These are phyloP conservation scores for Serripes groenlandicus DNA, from an alignment of 2,888 invertebrate genomes.

Conservation along the genomic window DNA sequence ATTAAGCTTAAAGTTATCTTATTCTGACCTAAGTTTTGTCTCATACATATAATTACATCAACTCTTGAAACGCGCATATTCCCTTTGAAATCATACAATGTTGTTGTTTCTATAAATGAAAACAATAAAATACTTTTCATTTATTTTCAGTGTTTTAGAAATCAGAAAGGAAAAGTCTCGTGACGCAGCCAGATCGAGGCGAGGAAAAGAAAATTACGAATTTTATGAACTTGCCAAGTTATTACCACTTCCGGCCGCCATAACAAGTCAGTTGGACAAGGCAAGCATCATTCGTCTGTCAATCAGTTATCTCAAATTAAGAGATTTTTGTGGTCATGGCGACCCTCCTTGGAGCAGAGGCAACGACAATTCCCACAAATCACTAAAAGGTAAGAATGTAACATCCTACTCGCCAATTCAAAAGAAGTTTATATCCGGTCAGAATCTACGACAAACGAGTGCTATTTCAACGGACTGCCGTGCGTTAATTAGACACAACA, in stretches of 20 bases:
- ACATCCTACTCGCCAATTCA: too few relatives aligned
- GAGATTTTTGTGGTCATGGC: constrained; percentile 97
- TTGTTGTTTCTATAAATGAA: not conserved
- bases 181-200: constrained; percentile 96
- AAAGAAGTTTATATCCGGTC: too few relatives aligned
- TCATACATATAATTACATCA: too few relatives aligned
- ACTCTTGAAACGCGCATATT: too few relatives aligned
- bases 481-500: too few relatives aligned
- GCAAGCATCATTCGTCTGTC: constrained; percentile 98
- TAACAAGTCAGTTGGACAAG: constrained; percentile 98
- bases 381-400: constrained; percentile 76
- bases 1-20: too few relatives aligned
- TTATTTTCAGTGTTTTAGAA: constrained; percentile 83
- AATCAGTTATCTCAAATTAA: constrained; percentile 97
- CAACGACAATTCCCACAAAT: constrained; percentile 68
- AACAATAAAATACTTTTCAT: not conserved
- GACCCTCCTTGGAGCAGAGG: constrained; percentile 96
- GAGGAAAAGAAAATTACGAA: constrained; percentile 99
- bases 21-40: too few relatives aligned
- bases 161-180: constrained; percentile 96
- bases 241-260: constrained; percentile 96
- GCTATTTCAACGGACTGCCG: too few relatives aligned
- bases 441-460: too few relatives aligned
- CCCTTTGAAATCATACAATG: too few relatives aligned
- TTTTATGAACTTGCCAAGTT: constrained; percentile 97